phyloP scores from a whole-genome alignment of 2,113 vertebrate species.

The Sylvilagus bachmani region DNA sequence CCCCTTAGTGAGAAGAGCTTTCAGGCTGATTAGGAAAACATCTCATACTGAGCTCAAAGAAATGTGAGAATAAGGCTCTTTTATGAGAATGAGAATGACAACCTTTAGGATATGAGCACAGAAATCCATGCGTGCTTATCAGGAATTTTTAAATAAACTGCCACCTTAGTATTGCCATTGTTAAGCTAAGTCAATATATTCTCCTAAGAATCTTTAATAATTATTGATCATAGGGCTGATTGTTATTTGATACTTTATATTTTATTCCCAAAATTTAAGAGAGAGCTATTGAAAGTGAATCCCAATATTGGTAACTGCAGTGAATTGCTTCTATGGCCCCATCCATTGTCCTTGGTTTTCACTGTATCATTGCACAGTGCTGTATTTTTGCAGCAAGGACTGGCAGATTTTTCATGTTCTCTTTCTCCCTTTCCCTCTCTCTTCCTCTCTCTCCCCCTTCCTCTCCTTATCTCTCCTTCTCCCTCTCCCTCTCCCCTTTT shows the following conservation, averaged over 20 bases:
- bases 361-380: neutral
- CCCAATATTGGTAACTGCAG: neutral
- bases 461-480: neutral
- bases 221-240: neutral
- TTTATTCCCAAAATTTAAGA: slow-evolving; percentile 29
- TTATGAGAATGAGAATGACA: neutral
- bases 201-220: neutral
- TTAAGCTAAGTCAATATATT: neutral
- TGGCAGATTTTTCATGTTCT: too few species aligned
- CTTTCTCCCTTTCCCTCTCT: too few species aligned
- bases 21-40: neutral
- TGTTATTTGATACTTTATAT: neutral
- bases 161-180: neutral
- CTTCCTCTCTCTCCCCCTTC: too few species aligned
- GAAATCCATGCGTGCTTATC: neutral
- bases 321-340: neutral
- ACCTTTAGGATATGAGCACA: neutral
- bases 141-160: neutral
- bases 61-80: neutral
- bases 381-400: neutral
- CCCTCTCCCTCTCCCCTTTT: too few species aligned
- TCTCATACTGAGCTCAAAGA: neutral
- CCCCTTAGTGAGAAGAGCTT: neutral
- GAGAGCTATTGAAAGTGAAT: neutral
- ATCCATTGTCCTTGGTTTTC: neutral